phyloP scores from a whole-genome alignment of 1,140 invertebrate species.

The Penaeus indicus region DNA sequence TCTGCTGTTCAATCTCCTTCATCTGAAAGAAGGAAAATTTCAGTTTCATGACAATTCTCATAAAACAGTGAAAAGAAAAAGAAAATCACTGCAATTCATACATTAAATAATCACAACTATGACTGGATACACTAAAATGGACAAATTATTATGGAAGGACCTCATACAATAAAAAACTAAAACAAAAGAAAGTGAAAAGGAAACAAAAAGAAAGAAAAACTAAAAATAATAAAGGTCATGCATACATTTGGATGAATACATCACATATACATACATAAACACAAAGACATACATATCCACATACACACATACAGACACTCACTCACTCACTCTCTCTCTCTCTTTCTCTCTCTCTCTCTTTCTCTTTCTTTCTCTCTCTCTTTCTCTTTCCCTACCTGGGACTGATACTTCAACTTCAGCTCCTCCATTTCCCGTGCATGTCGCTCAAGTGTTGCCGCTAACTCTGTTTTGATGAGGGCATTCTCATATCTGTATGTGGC shows the following conservation, averaged over 20 bases:
- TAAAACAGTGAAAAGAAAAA: not conserved
- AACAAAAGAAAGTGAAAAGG: too few species aligned
- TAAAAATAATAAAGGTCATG: too few species aligned
- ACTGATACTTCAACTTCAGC: slow-evolving; percentile 41
- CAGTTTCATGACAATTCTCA: not conserved
- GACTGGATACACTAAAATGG: too few species aligned
- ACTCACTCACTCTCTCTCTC: not conserved
- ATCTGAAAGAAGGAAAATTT: slow-evolving; percentile 7
- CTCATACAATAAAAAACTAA: too few species aligned
- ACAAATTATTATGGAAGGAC: too few species aligned
- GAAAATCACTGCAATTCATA: not conserved
- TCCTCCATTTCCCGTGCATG: slow-evolving; percentile 48
- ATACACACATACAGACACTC: too few species aligned
- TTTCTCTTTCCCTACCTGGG: slow-evolving; percentile 8
- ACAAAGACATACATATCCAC: too few species aligned
- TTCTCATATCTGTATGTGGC: slow-evolving; percentile 59
- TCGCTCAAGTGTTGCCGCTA: slow-evolving; percentile 41
- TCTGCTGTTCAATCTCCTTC: slow-evolving; percentile 10
- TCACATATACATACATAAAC: too few species aligned
- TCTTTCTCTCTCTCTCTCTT: not conserved
- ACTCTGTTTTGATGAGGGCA: slow-evolving; percentile 50
- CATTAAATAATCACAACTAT: not conserved
- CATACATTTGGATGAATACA: too few species aligned
- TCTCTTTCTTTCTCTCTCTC: not conserved
- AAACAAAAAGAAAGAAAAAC: too few species aligned